These are phyloP conservation scores for Chloropsis cyanopogon DNA, from an alignment of 2,113 vertebrate species.

Conservation along the genomic window DNA sequence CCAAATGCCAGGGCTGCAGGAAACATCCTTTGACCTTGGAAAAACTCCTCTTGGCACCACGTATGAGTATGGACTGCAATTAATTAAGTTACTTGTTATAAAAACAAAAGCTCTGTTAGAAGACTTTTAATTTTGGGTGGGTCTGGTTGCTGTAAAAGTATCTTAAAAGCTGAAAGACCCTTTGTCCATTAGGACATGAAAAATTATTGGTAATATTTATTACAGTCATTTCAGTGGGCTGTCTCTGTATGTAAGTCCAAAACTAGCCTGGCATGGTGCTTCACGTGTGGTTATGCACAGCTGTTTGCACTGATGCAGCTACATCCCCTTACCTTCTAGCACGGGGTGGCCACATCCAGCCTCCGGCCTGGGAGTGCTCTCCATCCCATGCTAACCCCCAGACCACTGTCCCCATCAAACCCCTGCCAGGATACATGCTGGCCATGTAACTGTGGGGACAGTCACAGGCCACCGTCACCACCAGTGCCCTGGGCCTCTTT, in stretches of 20 bases:
- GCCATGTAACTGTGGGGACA: not conserved
- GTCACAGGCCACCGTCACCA: not conserved
- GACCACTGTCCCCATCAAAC: not conserved
- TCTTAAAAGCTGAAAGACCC: not conserved
- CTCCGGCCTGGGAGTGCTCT: not conserved
- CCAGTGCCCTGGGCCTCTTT: not conserved
- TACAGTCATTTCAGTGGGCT: not conserved
- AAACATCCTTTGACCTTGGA: not conserved
- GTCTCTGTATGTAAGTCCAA: not conserved
- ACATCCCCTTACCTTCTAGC: not conserved
- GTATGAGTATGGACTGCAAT: not conserved
- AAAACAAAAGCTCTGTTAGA: conserved; percentile 14
- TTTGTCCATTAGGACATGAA: not conserved
- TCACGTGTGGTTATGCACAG: not conserved
- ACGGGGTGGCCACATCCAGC: not conserved
- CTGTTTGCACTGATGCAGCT: not conserved
- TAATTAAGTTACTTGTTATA: not conserved
- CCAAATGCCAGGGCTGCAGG: not conserved
- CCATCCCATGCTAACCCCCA: not conserved
- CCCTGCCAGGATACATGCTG: not conserved
- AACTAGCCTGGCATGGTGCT: not conserved
- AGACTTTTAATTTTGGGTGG: not conserved
- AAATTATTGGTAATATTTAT: not conserved
- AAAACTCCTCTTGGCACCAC: not conserved
- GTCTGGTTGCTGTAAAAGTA: not conserved